Conservation (phyloP, 1,140 invertebrate species). For the Centruroides vittatus region DNA sequence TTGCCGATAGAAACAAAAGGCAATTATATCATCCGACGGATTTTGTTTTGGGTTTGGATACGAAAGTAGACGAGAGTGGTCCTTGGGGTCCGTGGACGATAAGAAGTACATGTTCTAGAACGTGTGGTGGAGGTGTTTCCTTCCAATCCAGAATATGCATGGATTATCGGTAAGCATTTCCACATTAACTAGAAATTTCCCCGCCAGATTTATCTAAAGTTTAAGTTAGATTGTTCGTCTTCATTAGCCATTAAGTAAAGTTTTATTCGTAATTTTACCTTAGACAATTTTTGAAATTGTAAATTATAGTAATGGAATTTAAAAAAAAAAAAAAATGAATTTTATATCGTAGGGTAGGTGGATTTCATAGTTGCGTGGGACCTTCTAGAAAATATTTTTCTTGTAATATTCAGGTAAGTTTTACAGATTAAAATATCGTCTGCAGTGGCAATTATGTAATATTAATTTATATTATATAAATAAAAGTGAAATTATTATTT, state of each 20-base stretch:
- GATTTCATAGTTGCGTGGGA: slow-evolving; percentile 50
- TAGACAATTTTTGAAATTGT: too few species aligned
- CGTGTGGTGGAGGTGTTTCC: slow-evolving; percentile 73
- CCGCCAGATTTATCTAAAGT: too few species aligned
- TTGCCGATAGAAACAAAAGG: too few species aligned
- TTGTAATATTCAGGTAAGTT: slow-evolving; percentile 64
- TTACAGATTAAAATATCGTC: not conserved
- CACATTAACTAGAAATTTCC: too few species aligned
- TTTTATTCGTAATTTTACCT: too few species aligned
- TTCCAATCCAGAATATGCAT: slow-evolving; percentile 28
- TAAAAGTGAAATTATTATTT: not conserved
- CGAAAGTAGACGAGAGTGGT: slow-evolving; percentile 14
- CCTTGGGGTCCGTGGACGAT: slow-evolving; percentile 47
- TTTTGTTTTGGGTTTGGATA: slow-evolving; percentile 7
- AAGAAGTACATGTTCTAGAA: slow-evolving; percentile 58
- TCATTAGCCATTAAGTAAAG: too few species aligned
- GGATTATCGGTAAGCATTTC: slow-evolving; percentile 12
- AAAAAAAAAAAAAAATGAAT: too few species aligned
- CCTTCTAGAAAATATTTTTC: slow-evolving; percentile 67
- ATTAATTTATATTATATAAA: not conserved
- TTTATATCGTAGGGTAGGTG: slow-evolving; percentile 30
- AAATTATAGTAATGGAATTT: too few species aligned
- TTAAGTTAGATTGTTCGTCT: too few species aligned
- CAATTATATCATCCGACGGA: not conserved
- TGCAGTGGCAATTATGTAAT: not conserved